Conservation (phyloP, 2,888 invertebrate genomes). For the Antheraea yamamai region DNA sequence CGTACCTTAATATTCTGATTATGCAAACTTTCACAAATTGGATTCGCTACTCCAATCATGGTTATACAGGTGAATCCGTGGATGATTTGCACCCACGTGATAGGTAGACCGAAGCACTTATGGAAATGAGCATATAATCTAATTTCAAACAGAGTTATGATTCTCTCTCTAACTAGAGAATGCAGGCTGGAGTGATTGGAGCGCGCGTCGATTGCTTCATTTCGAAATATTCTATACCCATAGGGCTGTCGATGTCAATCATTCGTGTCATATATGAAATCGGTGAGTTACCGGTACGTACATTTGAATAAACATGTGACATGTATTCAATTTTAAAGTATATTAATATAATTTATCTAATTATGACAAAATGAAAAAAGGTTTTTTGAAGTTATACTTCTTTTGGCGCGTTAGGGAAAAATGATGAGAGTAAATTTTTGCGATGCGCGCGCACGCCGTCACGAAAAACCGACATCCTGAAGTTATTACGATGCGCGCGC, state of each 20-base stretch:
- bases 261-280: constrained; percentile 36
- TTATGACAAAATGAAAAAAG: no score
- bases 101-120: constrained; percentile 41
- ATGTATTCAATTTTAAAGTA: neutral
- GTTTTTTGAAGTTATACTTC: no score
- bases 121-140: constrained; percentile 56
- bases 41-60: constrained; percentile 6
- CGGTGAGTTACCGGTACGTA: neutral
- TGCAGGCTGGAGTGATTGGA: constrained; percentile 35
- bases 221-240: constrained; percentile 32
- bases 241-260: constrained; percentile 44
- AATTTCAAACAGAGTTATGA: constrained; percentile 50
- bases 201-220: constrained; percentile 36
- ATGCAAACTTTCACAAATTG: constrained; percentile 5
- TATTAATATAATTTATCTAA: neutral
- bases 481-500: no score
- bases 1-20: neutral
- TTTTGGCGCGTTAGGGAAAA: no score
- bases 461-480: no score
- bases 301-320: neutral
- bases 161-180: constrained; percentile 49
- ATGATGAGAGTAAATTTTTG: no score
- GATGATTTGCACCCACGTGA: neutral
- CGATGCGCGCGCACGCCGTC: no score
- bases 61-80: neutral